Percentiles rank a stretch among this genome's conserved stretches.
These are phyloP conservation scores for Anas platyrhynchos DNA, from an alignment of 2,113 vertebrate genomes.

Conservation along the genomic window DNA sequence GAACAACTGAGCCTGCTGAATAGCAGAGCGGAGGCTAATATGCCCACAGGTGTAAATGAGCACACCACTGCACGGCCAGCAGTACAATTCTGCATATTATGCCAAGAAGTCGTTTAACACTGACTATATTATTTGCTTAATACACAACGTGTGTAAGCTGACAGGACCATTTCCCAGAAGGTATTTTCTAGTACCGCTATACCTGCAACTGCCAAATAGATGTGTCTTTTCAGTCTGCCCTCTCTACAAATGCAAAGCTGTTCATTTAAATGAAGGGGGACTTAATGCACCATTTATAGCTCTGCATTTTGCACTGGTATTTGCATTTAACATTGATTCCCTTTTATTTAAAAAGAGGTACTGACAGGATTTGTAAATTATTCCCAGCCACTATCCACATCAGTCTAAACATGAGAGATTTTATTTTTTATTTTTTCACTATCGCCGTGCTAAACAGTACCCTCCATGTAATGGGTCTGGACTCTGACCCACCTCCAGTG, in stretches of 20 bases:
- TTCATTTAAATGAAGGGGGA: slow-evolving; percentile 50
- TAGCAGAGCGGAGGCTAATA: slow-evolving; percentile 1
- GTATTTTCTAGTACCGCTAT: slow-evolving; percentile 35
- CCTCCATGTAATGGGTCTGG: slow-evolving; percentile 45
- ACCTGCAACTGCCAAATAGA: slow-evolving; percentile 33
- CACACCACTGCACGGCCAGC: slow-evolving; percentile 19
- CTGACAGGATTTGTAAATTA: slow-evolving; percentile 47
- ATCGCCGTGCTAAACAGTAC: slow-evolving; percentile 11
- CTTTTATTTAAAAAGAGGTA: slow-evolving; percentile 29
- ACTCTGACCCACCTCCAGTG: slow-evolving; percentile 55
- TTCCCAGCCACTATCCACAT: not conserved
- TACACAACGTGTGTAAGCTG: slow-evolving; percentile 10
- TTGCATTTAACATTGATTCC: slow-evolving; percentile 17
- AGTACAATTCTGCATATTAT: slow-evolving; percentile 16
- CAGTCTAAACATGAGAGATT: not conserved
- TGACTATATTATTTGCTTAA: slow-evolving; percentile 53
- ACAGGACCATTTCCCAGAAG: slow-evolving; percentile 39
- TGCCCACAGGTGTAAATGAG: slow-evolving; percentile 32
- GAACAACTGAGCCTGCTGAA: slow-evolving; percentile 7
- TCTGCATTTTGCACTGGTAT: slow-evolving; percentile 19
- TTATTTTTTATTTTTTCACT: slow-evolving; percentile 12
- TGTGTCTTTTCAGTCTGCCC: slow-evolving; percentile 25
- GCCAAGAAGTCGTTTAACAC: slow-evolving; percentile 36
- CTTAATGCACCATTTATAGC: slow-evolving; percentile 28
- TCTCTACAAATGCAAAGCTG: slow-evolving; percentile 9